Base-by-base conservation (phyloP, 1,140 invertebrate genomes). In the Pygmarrhopalites habei region DNA sequence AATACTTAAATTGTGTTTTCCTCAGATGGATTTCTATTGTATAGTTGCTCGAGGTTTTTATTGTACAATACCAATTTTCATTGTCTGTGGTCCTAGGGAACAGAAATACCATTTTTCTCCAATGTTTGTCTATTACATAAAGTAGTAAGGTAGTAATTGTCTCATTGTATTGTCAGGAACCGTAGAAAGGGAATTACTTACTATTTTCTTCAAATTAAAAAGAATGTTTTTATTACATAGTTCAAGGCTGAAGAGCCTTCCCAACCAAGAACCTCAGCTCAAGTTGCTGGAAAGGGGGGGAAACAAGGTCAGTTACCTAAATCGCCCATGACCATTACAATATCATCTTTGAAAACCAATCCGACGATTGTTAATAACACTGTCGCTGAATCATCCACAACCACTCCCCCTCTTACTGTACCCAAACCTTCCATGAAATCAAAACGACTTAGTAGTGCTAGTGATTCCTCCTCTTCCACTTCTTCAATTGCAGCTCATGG, bases 281-380 rank as follows among this genome's bases (percentile, higher is more conserved):
- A 58, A 21, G 26, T 58, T 26, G 21, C 26, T 26, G 32, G 32
- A 15, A 35, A 35, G 19, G 19, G 32, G 2, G 29, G 29, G 23
- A 56, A 56, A 19, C 5, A 21, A 60, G 14, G 25, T 26, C 17
- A 52, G 29, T 2, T 15, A 12, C 29, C 28, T 7, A 69, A 66
- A 28, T 58, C 59, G 1, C 62, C 64, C 21, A 61, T 70, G 41
- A 64, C 65, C 12, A 67, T 70, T 30, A 64, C 61, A 15, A 70
- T 70, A 51, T 69, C 68, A 5, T 70, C 68, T 7, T 41, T 67
- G 14, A 70, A 70, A 55, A 67, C 65, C 5, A 70, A 66, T 47
- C 68, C 68, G 1, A 67, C 65, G 0, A 64, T 70, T 51, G 68
- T 70, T 0, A 69, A 56, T 23, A 62, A 63, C 41, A 60, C 64